phyloP scores from a whole-genome alignment of 2,113 vertebrate genomes.

The Xiphophorus maculatus region DNA sequence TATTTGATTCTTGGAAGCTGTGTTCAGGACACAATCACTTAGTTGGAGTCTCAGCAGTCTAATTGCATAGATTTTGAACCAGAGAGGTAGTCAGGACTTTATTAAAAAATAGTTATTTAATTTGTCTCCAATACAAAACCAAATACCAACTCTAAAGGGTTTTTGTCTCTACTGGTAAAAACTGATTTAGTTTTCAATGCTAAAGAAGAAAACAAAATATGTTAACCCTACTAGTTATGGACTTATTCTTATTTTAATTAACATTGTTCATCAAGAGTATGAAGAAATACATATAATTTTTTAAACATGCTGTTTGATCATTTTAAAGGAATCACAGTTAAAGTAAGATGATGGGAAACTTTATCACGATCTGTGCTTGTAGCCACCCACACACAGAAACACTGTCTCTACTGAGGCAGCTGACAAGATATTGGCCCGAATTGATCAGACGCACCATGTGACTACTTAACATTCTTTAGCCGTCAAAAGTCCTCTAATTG shows the following conservation, averaged over 20 bases:
- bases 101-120: too few species aligned
- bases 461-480: constrained; percentile 42
- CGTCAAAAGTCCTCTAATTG: constrained; percentile 48
- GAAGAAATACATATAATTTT: not conserved
- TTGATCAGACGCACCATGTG: constrained; percentile 40
- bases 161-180: too few species aligned
- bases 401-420: constrained; percentile 20
- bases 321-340: constrained; percentile 2
- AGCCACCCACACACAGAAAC: constrained; percentile 17
- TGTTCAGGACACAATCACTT: not conserved
- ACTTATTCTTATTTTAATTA: not conserved
- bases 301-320: not conserved
- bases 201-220: too few species aligned
- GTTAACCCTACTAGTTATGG: not conserved
- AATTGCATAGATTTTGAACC: not conserved
- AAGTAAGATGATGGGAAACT: constrained; percentile 28
- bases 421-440: constrained; percentile 45
- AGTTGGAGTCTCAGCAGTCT: not conserved
- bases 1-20: not conserved
- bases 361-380: not conserved
- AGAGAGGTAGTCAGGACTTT: too few species aligned
- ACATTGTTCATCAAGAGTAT: not conserved
- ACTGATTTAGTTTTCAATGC: too few species aligned
- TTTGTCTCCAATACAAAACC: too few species aligned
- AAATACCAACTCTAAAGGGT: too few species aligned